Base-by-base conservation (phyloP, 1,140 invertebrate genomes). In the Uloborus diversus region DNA sequence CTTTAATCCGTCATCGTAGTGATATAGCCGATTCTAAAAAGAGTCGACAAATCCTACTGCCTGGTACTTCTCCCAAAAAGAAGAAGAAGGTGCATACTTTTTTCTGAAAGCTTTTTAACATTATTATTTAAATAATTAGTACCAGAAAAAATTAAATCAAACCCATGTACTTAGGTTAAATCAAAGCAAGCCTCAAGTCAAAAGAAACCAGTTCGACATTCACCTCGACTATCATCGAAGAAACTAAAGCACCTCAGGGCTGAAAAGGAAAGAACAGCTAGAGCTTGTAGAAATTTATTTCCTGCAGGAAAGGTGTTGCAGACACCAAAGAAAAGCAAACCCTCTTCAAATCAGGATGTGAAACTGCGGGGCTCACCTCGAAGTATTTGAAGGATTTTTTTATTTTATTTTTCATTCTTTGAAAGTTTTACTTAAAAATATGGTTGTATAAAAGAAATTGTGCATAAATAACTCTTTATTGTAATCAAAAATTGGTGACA, bases 271-370 rank as follows among this genome's bases (percentile, higher is more conserved):
- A n/a, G 49, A 13, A 17, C 69, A 5, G 33, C 20, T 30, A 59
- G 14, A 42, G 69, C 49, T 20, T 23, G 69, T 27, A 59, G 69
- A 61, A 73, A 73, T 32, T 51, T 73, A 57, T 73, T 73, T 32
- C 17, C 69, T n/a, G 35, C 27, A 61, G 69, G 49, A 17, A 32
- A 61, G 32, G 61, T 61, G 30, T 27, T 32, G 2, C 56, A 47
- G 23, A 73, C 69, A 2, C 69, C 69, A 30, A 32, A 35, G 2
- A 28, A 13, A 61, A 61, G 13, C 37, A 49, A 3, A n/a, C 17
- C 32, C 33, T 25, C 17, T 42, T 17, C 61, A 14, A 23, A 28
- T n/a, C 69, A 11, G 56, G 56, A 7, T 33, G 14, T 2, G 61
- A 61, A 37, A 73, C n/a, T n/a, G n/a, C n/a, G 25, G 25, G 61